phyloP scores from a whole-genome alignment of 2,888 invertebrate genomes.

The Nymphalis polychloros region DNA sequence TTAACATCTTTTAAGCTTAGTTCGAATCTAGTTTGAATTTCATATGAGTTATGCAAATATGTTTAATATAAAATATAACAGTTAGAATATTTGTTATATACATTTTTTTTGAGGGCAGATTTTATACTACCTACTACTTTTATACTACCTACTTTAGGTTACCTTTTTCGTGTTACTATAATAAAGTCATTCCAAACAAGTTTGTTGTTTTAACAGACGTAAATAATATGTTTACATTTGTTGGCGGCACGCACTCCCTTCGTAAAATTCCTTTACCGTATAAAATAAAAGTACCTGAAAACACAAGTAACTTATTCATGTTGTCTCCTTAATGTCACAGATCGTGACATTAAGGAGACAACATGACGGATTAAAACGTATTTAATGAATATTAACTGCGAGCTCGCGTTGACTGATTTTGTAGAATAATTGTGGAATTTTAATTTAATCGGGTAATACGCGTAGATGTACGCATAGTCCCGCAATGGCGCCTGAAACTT shows the following conservation, averaged over 20 bases:
- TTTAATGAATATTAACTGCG: conserved; percentile 24
- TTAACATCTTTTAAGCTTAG: no score
- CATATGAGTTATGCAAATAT: no score
- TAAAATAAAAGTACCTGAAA: conserved; percentile 4
- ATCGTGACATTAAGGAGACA: no score
- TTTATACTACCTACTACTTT: no score
- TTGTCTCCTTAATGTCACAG: conserved; percentile 23
- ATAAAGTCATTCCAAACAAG: background rate
- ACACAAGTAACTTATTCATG: conserved; percentile 21
- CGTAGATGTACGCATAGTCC: conserved; percentile 72
- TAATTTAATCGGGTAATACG: conserved; percentile 53
- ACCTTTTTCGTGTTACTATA: no score
- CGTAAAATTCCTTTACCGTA: background rate
- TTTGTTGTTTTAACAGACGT: conserved; percentile 8
- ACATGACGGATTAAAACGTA: conserved; percentile 28
- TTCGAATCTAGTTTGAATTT: no score
- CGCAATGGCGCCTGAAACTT: conserved; percentile 66
- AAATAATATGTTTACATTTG: background rate
- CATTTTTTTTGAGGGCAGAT: no score
- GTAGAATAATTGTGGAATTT: conserved; percentile 20
- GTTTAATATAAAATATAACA: no score
- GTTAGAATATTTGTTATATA: no score
- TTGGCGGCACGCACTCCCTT: conserved; percentile 15
- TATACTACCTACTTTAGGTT: no score
- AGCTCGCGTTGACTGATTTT: conserved; percentile 9